A percentile compares a stretch with the other conserved stretches of the same genome.
These are phyloP conservation scores for Carabus problematicus DNA, from an alignment of 2,888 invertebrate species.

Conservation along the genomic window DNA sequence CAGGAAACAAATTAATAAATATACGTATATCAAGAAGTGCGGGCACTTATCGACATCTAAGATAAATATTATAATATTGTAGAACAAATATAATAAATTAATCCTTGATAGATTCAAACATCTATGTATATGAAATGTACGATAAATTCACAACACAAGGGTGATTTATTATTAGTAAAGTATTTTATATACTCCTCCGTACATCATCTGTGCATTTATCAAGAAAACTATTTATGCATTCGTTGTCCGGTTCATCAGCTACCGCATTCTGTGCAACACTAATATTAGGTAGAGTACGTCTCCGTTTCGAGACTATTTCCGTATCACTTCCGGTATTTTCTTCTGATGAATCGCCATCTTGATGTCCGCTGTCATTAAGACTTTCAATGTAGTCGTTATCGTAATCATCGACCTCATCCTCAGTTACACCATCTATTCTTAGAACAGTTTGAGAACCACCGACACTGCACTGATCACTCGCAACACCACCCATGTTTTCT, in stretches of 20 bases:
- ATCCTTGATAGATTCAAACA: too few relatives aligned
- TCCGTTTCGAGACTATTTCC: constrained; percentile 13
- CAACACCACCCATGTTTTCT: constrained; percentile 30
- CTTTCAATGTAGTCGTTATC: constrained; percentile 31
- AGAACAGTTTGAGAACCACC: constrained; percentile 14
- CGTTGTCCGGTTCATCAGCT: constrained; percentile 46
- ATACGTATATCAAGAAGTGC: not conserved
- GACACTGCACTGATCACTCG: constrained; percentile 22
- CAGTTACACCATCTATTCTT: constrained; percentile 47
- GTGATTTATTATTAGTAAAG: too few relatives aligned
- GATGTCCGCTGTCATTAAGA: constrained; percentile 25
- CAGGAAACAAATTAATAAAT: constrained; percentile 24
- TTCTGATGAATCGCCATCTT: constrained; percentile 17
- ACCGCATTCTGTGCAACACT: constrained; percentile 22
- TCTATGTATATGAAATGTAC: too few relatives aligned
- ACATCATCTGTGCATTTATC: constrained; percentile 53
- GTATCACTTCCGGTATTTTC: constrained; percentile 14
- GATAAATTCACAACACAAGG: too few relatives aligned
- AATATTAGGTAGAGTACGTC: constrained; percentile 17
- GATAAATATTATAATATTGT: too few relatives aligned
- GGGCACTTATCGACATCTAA: too few relatives aligned
- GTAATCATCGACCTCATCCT: constrained; percentile 48
- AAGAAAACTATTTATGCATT: constrained; percentile 54
- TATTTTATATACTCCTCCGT: constrained; percentile 41
- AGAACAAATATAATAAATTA: too few relatives aligned